Evolutionary conservation across 2,113 vertebrate species (phyloP).

Genomic region (Cyanistes caeruleus): DNA sequence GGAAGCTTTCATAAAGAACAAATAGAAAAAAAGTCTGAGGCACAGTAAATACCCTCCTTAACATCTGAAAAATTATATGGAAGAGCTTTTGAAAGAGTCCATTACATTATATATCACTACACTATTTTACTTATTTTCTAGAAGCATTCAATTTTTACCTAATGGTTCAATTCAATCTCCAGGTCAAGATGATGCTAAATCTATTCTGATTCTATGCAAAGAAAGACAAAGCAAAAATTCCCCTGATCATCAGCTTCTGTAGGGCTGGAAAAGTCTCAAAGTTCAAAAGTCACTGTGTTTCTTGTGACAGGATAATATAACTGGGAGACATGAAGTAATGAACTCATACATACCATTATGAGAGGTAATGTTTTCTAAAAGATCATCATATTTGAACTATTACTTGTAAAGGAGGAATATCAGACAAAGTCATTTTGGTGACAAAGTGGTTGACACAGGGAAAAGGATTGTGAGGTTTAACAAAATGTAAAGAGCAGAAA

Average conservation of each 20-base stretch:
- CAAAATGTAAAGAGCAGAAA: background rate
- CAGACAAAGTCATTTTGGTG: background rate
- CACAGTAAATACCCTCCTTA: background rate
- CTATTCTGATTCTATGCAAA: background rate
- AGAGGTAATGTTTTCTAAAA: background rate
- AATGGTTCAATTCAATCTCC: background rate
- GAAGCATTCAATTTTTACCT: conserved; percentile 15
- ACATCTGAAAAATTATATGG: background rate
- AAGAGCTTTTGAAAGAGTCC: background rate
- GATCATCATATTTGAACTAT: background rate
- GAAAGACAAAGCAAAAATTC: background rate
- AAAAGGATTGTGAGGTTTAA: background rate
- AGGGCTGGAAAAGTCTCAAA: background rate
- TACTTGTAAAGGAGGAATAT: background rate
- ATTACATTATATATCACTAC: background rate
- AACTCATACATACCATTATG: background rate
- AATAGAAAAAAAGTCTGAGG: background rate
- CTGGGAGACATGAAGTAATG: background rate
- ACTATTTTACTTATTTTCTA: conserved; percentile 4
- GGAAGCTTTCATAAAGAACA: background rate
- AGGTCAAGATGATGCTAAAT: conserved; percentile 17
- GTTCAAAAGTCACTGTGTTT: background rate
- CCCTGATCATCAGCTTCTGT: background rate
- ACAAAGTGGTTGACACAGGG: background rate
- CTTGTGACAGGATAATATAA: background rate